Conservation (phyloP, 2,888 invertebrate species). For the Labia minor region DNA sequence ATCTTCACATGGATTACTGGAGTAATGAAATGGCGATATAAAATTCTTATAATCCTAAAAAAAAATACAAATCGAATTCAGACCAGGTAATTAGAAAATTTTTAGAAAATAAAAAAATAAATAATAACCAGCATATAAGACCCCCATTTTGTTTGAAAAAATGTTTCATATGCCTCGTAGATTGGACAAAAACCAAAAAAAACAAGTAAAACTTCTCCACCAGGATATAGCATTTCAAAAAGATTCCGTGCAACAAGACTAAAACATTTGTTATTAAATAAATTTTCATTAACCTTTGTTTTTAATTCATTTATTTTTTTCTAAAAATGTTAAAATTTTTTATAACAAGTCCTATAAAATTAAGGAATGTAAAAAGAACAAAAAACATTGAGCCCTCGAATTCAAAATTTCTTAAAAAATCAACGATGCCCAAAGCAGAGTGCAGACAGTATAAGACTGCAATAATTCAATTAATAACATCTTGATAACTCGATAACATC, state of each 20-base stretch:
- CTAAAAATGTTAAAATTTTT: neutral
- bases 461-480: no score
- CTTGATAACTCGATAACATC: no score
- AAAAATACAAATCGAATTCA: conserved; percentile 17
- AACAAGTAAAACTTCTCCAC: conserved; percentile 56
- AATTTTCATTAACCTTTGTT: conserved; percentile 15
- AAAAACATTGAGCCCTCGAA: no score
- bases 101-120: neutral
- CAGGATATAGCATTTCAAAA: conserved; percentile 50
- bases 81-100: conserved; percentile 9
- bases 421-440: no score
- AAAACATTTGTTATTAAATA: no score
- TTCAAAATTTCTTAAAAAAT: no score
- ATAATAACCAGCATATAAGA: conserved; percentile 46
- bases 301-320: neutral
- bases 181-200: conserved; percentile 59
- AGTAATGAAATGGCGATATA: conserved; percentile 57
- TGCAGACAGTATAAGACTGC: no score
- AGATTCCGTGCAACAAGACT: conserved; percentile 55
- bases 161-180: conserved; percentile 54
- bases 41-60: conserved; percentile 49
- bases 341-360: conserved; percentile 18
- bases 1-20: conserved; percentile 46
- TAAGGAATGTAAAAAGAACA: no score
- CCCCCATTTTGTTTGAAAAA: conserved; percentile 49